phyloP scores from a whole-genome alignment of 2,797 vertebrate species.

The Strix occidentalis region DNA sequence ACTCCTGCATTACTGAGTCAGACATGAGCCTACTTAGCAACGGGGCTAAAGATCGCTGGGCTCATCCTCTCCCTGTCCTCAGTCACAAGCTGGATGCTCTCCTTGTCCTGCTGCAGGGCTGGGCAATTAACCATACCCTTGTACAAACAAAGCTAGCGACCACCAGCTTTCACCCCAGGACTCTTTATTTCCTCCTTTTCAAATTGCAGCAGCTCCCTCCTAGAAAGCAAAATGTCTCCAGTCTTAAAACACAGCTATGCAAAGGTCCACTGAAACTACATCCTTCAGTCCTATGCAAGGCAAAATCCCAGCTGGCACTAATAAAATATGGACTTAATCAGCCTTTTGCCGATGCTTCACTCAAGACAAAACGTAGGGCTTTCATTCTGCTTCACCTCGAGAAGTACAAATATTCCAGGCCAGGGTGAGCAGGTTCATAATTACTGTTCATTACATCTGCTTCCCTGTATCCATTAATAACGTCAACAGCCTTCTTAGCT shows the following conservation, averaged over 20 bases:
- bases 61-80: background rate
- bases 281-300: background rate
- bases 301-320: slow-evolving; percentile 1
- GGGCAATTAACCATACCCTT: background rate
- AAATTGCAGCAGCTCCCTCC: background rate
- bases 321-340: background rate
- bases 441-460: background rate
- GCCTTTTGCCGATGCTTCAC: background rate
- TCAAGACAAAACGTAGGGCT: background rate
- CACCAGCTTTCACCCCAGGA: background rate
- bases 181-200: background rate
- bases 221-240: background rate
- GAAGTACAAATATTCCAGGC: background rate
- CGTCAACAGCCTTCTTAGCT: background rate
- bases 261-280: background rate
- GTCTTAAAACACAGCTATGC: background rate
- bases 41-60: background rate
- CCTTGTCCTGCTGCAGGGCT: background rate
- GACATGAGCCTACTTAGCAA: background rate
- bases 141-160: fast-evolving
- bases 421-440: background rate
- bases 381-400: background rate
- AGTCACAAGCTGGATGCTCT: background rate
- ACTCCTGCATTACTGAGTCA: background rate
- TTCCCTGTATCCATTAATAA: background rate